phyloP scores from a whole-genome alignment of 2,113 vertebrate species.

The Sinocyclocheilus anophthalmus region DNA sequence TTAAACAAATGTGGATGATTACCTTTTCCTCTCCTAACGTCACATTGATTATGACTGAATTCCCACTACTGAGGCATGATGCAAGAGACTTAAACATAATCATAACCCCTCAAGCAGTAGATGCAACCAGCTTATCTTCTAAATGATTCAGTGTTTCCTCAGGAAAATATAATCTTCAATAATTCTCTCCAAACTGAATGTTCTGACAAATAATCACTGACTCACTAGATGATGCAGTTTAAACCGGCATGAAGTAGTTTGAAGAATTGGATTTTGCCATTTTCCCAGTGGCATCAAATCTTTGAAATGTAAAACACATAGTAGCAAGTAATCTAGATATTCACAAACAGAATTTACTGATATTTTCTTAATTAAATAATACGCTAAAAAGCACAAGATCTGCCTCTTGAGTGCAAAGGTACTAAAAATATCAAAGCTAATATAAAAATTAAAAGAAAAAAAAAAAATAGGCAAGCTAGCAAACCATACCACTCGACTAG shows the following conservation, averaged over 20 bases:
- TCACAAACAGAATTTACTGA: not conserved
- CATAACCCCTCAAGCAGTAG: not conserved
- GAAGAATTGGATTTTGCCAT: too few species aligned
- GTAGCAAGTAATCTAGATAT: not conserved
- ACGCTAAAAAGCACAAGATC: not conserved
- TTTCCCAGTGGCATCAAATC: too few species aligned
- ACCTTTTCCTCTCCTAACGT: not conserved
- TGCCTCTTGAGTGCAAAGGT: too few species aligned
- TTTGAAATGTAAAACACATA: too few species aligned
- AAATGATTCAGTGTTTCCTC: not conserved
- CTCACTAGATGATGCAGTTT: not conserved
- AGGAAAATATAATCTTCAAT: not conserved
- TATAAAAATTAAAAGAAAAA: not conserved
- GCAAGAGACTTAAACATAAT: not conserved
- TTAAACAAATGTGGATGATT: not conserved
- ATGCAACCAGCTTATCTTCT: not conserved
- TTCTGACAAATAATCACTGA: not conserved
- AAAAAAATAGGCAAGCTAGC: too few species aligned
- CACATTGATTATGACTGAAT: not conserved
- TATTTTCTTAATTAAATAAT: not conserved
- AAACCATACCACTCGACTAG: too few species aligned
- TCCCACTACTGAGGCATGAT: not conserved
- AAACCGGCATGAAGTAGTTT: not conserved
- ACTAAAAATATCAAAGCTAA: too few species aligned
- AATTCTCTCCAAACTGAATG: not conserved